Base-by-base conservation (phyloP, 2,113 vertebrate genomes). In the Regulus satrapa region DNA sequence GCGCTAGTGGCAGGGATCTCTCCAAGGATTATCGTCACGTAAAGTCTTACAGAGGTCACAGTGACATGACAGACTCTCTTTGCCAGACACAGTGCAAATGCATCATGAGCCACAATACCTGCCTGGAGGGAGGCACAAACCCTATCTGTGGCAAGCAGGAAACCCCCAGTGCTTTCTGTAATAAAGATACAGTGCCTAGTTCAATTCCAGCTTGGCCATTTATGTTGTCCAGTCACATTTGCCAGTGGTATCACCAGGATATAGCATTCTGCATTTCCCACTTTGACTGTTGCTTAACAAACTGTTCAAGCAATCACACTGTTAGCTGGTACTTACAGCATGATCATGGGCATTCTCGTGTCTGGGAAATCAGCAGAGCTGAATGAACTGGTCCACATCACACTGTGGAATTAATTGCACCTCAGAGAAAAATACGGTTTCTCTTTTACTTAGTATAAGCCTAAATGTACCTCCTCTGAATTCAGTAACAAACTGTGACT, bases 41-140 rank as follows among this genome's bases (percentile, higher is more conserved):
- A 2, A 81, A 76, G 72, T 62, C 59, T 58, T 52, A 38, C 68
- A 38, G 73, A 74, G 59, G 63, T 67, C 79, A 85, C 45, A 32
- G 58, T 72, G 89, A 82, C 48, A 48, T 0, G 0, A 40, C 21
- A 40, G 17, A 10, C 10, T 58, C 10, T 85, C 45, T 59, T n/a
- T 90, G 92, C 78, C 75, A 76, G 71, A 21, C 2, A 1, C 49
- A 32, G n/a, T n/a, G 40, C 18, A 66, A 74, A 69, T 0, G 0
- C 34, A 19, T 25, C 26, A 23, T 0, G 2, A 84, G 43, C 5
- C 5, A 40, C 8, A 24, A 31, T 26, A 67, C 29, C 56, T 61
- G 49, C 49, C 67, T 64, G 61, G 62, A 43, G 46, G 43, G 58
- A 73, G 54, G 34, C 38, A 56, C 16, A 80, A 69, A 45, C n/a